These are phyloP conservation scores for Umimayanthus kanabou DNA, from an alignment of 92 coral and sea anemone genomes.

Conservation along the genomic window DNA sequence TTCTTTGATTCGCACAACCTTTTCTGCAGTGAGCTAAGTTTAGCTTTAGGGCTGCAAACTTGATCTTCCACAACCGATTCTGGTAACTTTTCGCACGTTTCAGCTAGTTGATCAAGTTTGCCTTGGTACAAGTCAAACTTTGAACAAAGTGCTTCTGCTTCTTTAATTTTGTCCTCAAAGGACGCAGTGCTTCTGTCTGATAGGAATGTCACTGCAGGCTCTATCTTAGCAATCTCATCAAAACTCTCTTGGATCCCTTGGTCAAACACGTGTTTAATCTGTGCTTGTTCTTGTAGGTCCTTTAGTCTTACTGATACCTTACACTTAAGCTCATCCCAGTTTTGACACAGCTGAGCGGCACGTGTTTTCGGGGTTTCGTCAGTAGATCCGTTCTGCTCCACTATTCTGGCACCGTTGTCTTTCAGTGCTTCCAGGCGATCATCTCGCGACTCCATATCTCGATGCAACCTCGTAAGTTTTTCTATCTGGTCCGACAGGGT, in stretches of 20 bases:
- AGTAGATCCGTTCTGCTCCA: constrained; percentile 21
- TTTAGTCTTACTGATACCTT: constrained; percentile 56
- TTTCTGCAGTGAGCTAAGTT: constrained; percentile 52
- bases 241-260: constrained; percentile 46
- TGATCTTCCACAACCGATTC: constrained; percentile 63
- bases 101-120: constrained; percentile 67
- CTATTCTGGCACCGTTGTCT: constrained; percentile 51
- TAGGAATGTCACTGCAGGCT: constrained; percentile 23
- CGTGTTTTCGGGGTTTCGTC: constrained; percentile 46
- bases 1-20: constrained; percentile 59
- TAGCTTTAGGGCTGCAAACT: constrained; percentile 58
- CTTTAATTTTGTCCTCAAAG: constrained; percentile 46
- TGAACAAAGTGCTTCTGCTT: constrained; percentile 58
- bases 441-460: constrained; percentile 78
- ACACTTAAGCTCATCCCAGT: constrained; percentile 66
- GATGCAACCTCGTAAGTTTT: constrained; percentile 66
- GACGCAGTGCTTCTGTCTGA: constrained; percentile 40
- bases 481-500: constrained; percentile 71
- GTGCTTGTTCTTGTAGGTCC: constrained; percentile 59
- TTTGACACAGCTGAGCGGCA: constrained; percentile 59
- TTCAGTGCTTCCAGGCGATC: constrained; percentile 59
- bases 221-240: constrained; percentile 49
- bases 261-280: constrained; percentile 65
- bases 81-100: constrained; percentile 56
- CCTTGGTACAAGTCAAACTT: constrained; percentile 55